Base-by-base conservation (phyloP, 2,888 invertebrate species). In the Alsophila aescularia region DNA sequence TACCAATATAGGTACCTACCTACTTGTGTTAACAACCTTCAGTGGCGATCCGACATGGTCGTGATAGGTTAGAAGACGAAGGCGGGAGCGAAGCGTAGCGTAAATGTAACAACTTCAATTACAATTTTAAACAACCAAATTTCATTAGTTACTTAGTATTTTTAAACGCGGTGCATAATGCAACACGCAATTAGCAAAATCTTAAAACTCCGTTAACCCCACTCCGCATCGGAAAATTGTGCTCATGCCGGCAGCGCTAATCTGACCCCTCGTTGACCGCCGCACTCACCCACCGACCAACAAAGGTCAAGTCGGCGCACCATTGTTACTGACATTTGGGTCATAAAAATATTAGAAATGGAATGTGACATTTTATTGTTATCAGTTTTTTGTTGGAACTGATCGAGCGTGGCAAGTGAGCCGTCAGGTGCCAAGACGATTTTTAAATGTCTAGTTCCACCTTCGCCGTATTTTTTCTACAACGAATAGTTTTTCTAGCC, bases 241-340 rank as follows among this genome's bases (percentile, higher is more conserved):
- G 13, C 16, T 12, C 24, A 29, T 10, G 32, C 32, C 41, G 5
- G 27, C 13, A 13, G 24, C 21, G 14, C 24, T 29, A 27, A 45
- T 52, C 45, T 49, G 54, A 55, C 52, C 60, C 24, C 44, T 47
- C 37, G 50, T 49, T 55, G 60, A 54, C 60, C 60, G 56, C 56
- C 29, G 31, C 12, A 21, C 16, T 42, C 41, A 29, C 27, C 35
- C 54, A 48, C 41, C 49, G 52, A 49, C 52, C 52, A 39, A 29
- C 47, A 51, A 60, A 62, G 62, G 60, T 60, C 43, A 58, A 32
- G 5, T 5, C 13, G 7, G 12, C 5, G 13, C 35, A 52, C 51
- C 45, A 56, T 41, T 55, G 58, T 56, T 37, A 36, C 37, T 60
- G 58, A 52, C 58, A 60, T 60, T 63, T 58, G 12, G 32, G 27